Conservation (phyloP, 2,888 invertebrate genomes). For the Leucophora obtusa region DNA sequence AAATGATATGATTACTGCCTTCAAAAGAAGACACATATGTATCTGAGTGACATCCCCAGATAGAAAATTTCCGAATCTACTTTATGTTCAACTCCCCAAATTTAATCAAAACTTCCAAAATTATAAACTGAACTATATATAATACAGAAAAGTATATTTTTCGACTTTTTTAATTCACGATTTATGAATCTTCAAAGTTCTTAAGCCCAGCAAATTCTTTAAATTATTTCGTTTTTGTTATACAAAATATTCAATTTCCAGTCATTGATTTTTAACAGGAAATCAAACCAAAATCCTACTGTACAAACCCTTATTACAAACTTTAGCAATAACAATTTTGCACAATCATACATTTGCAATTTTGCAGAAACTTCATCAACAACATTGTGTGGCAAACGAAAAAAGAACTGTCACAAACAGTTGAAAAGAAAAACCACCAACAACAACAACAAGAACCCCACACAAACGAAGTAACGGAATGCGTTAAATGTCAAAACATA, state of each 20-base stretch:
- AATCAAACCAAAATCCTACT: slow-evolving; percentile 29
- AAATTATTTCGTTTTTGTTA: too few relatives aligned
- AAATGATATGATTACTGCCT: too few relatives aligned
- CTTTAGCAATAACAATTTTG: slow-evolving; percentile 8
- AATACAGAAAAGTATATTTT: too few relatives aligned
- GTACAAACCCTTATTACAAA: background rate
- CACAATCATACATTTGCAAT: slow-evolving; percentile 42
- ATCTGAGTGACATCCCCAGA: too few relatives aligned
- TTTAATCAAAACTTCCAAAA: too few relatives aligned
- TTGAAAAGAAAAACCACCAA: slow-evolving; percentile 30
- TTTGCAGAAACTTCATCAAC: slow-evolving; percentile 14
- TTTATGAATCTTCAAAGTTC: too few relatives aligned
- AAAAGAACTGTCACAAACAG: slow-evolving; percentile 57
- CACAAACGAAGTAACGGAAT: slow-evolving; percentile 49
- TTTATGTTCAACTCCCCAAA: too few relatives aligned
- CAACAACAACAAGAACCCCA: background rate
- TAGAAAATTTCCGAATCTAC: too few relatives aligned
- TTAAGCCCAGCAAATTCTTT: too few relatives aligned
- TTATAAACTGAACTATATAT: too few relatives aligned
- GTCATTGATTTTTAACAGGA: slow-evolving; percentile 47
- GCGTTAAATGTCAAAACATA: slow-evolving; percentile 65
- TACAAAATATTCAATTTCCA: slow-evolving; percentile 2
- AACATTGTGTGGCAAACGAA: slow-evolving; percentile 39
- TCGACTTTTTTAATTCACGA: too few relatives aligned
- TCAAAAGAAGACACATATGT: too few relatives aligned